Percentiles rank a stretch among this genome's conserved stretches.
phyloP scores from a whole-genome alignment of 2,113 vertebrate species.

The Agelaius tricolor region DNA sequence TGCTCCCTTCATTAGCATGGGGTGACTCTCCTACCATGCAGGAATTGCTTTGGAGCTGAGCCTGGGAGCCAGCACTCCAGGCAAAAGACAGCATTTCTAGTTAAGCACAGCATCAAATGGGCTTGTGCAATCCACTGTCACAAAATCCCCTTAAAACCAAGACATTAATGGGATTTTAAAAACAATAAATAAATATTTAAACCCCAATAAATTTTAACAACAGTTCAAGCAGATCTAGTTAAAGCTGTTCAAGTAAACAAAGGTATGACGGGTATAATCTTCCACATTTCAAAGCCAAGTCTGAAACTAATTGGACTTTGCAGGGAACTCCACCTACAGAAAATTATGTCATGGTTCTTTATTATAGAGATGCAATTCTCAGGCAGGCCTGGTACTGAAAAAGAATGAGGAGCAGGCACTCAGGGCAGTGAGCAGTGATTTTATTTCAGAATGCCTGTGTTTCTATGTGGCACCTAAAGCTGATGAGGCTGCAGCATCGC shows the following conservation, averaged over 20 bases:
- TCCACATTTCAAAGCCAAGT: background rate
- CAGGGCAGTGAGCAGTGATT: background rate
- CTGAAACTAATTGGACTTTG: background rate
- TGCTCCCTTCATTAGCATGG: background rate
- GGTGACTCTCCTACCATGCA: background rate
- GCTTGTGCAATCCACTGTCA: background rate
- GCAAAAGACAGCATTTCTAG: background rate
- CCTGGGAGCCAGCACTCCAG: background rate
- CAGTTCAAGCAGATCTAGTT: background rate
- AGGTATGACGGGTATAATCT: background rate
- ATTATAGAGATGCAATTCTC: background rate
- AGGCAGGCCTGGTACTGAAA: background rate
- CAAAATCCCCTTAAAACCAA: background rate
- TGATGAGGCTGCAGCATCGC: rapidly evolving
- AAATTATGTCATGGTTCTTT: background rate
- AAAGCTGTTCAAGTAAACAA: background rate
- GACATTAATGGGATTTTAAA: conserved; percentile 4
- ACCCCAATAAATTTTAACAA: background rate
- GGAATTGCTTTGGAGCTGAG: background rate
- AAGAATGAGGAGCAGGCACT: background rate
- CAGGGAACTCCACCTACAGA: background rate
- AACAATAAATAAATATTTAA: conserved; percentile 18
- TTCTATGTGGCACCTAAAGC: background rate
- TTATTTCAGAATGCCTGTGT: background rate
- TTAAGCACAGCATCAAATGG: background rate